Conservation (phyloP, 2,113 vertebrate species). For the Myrmophylax atrothorax region DNA sequence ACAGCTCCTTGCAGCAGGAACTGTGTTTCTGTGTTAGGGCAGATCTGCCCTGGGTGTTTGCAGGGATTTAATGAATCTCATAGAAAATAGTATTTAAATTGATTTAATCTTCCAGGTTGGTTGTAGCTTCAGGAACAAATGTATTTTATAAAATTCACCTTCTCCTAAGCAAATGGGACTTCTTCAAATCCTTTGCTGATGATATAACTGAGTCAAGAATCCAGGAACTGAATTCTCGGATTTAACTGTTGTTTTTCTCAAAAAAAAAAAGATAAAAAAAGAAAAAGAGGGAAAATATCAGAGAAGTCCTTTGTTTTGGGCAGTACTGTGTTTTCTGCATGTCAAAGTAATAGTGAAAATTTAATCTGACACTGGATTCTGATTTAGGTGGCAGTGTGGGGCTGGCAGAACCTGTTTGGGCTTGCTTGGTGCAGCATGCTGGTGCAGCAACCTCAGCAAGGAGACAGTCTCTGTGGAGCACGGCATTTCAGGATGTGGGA, state of each 20-base stretch:
- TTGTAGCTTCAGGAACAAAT: background rate
- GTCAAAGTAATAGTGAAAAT: background rate
- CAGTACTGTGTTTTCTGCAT: background rate
- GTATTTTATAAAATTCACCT: background rate
- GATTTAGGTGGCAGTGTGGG: background rate
- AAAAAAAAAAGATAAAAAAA: background rate
- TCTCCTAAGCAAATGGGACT: background rate
- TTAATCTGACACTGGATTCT: background rate
- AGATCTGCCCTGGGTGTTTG: background rate
- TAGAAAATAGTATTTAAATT: background rate
- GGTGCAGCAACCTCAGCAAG: background rate
- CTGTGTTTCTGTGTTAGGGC: background rate
- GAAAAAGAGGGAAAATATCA: background rate
- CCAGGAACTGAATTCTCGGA: background rate
- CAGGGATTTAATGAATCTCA: background rate
- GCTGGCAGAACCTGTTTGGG: background rate
- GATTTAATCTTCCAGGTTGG: background rate
- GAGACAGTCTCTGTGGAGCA: background rate
- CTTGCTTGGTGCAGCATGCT: background rate
- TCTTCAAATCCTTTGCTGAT: background rate
- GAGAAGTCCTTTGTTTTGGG: background rate
- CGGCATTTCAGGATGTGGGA: fast-evolving
- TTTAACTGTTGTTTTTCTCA: background rate
- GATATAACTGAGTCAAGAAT: background rate
- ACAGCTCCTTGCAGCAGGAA: background rate